A percentile compares a stretch with the other conserved stretches of the same genome.
Evolutionary conservation across 1,140 invertebrate genomes (phyloP).

Genomic region (Pachypsylla venusta): DNA sequence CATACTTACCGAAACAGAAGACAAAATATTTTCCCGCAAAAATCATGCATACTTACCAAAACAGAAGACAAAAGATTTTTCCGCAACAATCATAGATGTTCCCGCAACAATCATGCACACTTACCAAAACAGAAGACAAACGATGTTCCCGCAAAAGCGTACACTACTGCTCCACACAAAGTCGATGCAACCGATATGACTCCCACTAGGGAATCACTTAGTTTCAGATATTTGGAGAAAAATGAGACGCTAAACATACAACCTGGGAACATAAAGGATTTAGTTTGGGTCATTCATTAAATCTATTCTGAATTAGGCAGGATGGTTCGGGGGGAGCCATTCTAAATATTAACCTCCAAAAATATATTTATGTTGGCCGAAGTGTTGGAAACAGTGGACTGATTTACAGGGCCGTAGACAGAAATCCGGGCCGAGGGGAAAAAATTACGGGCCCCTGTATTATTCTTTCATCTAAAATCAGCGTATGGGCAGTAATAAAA

Average conservation of each 20-base stretch:
- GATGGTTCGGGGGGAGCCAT: no score
- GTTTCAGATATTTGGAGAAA: neutral
- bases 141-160: neutral
- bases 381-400: no score
- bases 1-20: neutral
- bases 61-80: neutral
- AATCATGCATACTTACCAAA: neutral
- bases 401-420: no score
- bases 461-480: no score
- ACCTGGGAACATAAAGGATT: neutral
- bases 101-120: neutral
- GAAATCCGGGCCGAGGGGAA: no score
- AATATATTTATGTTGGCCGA: no score
- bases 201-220: neutral
- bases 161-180: neutral
- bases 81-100: neutral
- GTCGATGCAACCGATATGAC: neutral
- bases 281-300: neutral
- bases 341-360: no score
- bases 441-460: neutral
- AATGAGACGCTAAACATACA: neutral
- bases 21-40: no score
- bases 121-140: constrained; percentile 5
- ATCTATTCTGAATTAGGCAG: neutral
- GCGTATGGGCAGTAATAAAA: no score